phyloP scores from a whole-genome alignment of 23 tunicate species.

The Botrylloides violaceus region DNA sequence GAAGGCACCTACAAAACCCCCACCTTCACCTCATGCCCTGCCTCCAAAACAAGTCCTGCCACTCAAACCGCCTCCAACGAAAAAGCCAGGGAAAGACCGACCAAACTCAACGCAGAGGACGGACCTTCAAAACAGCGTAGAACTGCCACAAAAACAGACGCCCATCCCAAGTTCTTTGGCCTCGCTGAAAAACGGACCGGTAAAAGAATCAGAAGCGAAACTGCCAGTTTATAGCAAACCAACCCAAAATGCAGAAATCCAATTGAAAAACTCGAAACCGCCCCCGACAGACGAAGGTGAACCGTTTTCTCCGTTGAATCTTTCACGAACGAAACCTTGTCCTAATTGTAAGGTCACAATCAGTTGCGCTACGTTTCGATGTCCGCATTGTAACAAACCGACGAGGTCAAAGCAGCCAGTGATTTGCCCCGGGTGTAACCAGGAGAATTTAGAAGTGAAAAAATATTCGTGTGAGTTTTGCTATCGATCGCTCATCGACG shows the following conservation, averaged over 20 bases:
- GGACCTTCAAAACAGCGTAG: too few relatives aligned
- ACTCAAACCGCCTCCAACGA: too few relatives aligned
- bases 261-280: too few relatives aligned
- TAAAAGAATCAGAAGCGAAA: too few relatives aligned
- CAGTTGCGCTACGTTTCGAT: conserved; percentile 44
- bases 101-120: too few relatives aligned
- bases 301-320: conserved; percentile 14
- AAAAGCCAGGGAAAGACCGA: too few relatives aligned
- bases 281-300: not conserved
- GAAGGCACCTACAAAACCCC: not conserved
- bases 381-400: conserved; percentile 46
- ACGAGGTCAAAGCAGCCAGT: conserved; percentile 37
- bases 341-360: conserved; percentile 65
- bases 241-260: too few relatives aligned
- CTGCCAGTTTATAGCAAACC: too few relatives aligned
- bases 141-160: too few relatives aligned
- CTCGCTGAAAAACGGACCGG: too few relatives aligned
- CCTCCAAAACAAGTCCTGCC: too few relatives aligned
- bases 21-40: not conserved
- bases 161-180: too few relatives aligned
- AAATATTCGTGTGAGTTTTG: conserved; percentile 75
- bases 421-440: conserved; percentile 61
- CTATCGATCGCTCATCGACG: conserved; percentile 52
- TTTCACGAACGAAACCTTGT: conserved; percentile 29
- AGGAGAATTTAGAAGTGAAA: conserved; percentile 57